Base-by-base conservation (phyloP, 2,888 invertebrate genomes). In the Clostera curtula region DNA sequence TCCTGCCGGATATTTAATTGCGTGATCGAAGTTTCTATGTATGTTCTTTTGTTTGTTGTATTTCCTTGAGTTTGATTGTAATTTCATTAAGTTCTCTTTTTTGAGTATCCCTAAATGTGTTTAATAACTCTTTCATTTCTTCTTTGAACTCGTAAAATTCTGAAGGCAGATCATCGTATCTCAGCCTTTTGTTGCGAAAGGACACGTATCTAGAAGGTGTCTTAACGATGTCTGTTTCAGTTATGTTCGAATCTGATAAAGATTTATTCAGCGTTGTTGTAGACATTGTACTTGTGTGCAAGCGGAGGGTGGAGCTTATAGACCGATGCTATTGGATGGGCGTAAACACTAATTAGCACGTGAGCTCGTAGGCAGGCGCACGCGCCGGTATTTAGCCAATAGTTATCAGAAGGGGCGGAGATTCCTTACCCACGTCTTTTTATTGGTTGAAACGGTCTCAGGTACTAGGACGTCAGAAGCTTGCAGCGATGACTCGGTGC, bases 71-170 rank as follows among this genome's bases (percentile, higher is more conserved):
- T 6, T 24, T 28, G 2, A 10, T 4, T n/a, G 10, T 14, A 3
- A 22, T 25, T 8, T 3, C 10, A 19, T 19, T 17, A 2, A 24
- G 4, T 16, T 26, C 27, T 4, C 4, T 17, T 12, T 27, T 4
- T 12, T 27, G 27, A 17, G 12, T 21, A 4, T 12, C 2, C 5
- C 25, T 22, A 19, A 30, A 26, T 2, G 25, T 21, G 4, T 18
- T 6, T 6, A 30, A 14, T 16, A 25, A 10, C 3, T 30, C 25
- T 11, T 19, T 29, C 3, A 29, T 29, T 10, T 29, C 28, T 4
- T 15, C 13, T 19, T 19, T 29, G 11, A 30, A 30, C 14, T 30
- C 23, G 4, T 2, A 6, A 6, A 30, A 30, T 14, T 25, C 30
- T 4, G 6, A 2, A 1, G 29, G 29, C 8, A 29, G n/a, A 7